Base-by-base conservation (phyloP, 2,888 invertebrate genomes). In the Dysmachus trigonus region DNA sequence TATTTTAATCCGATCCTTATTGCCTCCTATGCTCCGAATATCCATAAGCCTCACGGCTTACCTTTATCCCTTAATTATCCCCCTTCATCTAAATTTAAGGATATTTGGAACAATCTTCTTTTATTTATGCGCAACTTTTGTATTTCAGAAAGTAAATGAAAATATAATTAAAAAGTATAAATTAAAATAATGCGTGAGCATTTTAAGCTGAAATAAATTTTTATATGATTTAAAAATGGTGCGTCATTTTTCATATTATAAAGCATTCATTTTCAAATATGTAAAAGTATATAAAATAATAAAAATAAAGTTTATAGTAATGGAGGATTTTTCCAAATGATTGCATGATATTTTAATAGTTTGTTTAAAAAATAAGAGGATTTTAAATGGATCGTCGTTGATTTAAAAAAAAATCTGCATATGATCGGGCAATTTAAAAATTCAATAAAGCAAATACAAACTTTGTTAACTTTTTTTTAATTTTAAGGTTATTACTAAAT, bases 41-140 rank as follows among this genome's bases (percentile, higher is more conserved):
- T 93, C 94, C 94, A 94, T 89, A 90, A 93, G 94, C 92, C 93
- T 93, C 90, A 94, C 93, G 93, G 94, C 93, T 94, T 93, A 92
- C 94, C 94, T 8, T 90, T 88, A 86, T 89, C 89, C 89, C 92
- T 92, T 90, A 89, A 88, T 86, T 89, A 93, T 93, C 94, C 92
- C 90, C 90, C 94, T 94, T 93, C 94, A 92, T 93, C 92, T 94
- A 94, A 92, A 88, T 88, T 89, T 53, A 93, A 93, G 93, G 13
- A 15, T 31, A 27, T 92, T 91, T 91, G 88, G 90, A 91, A 72
- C 31, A 62, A 71, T 72, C 18, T 72, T 72, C 33, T 13, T 62
- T 81, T 47, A 41, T 47, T n/a, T 30, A 6, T 30, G 10, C 71
- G 6, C 7, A 30, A 1, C 30, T 47, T 74, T 10, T 1, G n/a